Conservation (phyloP, 2,797 vertebrate genomes). For the Cossypha heuglini region DNA sequence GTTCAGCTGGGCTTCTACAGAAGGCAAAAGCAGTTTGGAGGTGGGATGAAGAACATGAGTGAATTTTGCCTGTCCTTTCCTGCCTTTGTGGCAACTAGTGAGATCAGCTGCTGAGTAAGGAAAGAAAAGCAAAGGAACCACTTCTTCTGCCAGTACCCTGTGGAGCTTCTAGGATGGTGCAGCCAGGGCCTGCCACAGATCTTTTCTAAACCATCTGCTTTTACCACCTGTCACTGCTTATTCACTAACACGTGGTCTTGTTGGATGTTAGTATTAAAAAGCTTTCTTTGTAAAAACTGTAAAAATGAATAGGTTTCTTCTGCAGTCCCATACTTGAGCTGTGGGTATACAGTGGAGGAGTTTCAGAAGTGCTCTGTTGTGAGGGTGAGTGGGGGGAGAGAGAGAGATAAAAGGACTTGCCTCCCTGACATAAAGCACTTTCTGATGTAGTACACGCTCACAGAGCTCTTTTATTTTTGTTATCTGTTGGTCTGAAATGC, state of each 20-base stretch:
- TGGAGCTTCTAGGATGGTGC: not conserved
- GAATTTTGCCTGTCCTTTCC: not conserved
- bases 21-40: not conserved
- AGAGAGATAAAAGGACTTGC: not conserved
- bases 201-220: conserved; percentile 55
- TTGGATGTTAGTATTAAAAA: not conserved
- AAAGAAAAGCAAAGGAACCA: not conserved
- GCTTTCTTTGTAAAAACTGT: not conserved
- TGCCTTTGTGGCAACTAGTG: not conserved
- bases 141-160: conserved; percentile 1
- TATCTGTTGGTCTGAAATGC: not conserved
- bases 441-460: not conserved
- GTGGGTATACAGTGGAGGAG: not conserved
- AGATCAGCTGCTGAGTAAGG: not conserved
- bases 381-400: not conserved
- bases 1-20: not conserved
- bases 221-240: conserved; percentile 49
- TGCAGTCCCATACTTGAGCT: not conserved
- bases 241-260: not conserved
- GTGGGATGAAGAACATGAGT: not conserved
- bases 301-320: not conserved
- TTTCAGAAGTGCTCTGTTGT: not conserved
- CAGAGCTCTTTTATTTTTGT: not conserved
- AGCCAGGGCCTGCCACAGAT: not conserved
- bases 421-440: not conserved